Percentiles rank a stretch among this genome's conserved stretches.
These are phyloP conservation scores for Tragelaphus buxtoni DNA, from an alignment of 2,113 vertebrate species.

Conservation along the genomic window DNA sequence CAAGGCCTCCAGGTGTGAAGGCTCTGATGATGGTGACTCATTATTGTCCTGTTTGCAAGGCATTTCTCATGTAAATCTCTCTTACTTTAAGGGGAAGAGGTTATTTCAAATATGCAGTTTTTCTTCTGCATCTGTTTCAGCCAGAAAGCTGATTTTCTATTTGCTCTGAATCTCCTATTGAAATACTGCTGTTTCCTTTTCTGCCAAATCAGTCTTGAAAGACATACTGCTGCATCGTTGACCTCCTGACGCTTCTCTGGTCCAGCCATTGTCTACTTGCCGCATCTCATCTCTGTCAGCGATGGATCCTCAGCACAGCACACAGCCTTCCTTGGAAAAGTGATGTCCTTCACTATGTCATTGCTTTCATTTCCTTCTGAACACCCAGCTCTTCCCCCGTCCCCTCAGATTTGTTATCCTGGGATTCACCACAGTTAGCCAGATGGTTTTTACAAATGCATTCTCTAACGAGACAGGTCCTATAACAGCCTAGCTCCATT, in stretches of 20 bases:
- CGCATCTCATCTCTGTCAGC: background rate
- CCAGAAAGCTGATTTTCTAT: slow-evolving; percentile 3
- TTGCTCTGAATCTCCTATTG: background rate
- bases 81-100: background rate
- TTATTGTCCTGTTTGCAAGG: background rate
- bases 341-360: background rate
- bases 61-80: background rate
- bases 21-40: background rate
- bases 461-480: background rate
- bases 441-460: background rate
- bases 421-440: background rate
- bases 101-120: background rate
- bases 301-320: background rate
- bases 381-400: background rate
- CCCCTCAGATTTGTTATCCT: background rate
- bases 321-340: background rate
- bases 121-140: background rate
- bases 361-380: background rate
- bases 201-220: slow-evolving; percentile 16
- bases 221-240: background rate
- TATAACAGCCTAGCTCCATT: background rate
- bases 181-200: slow-evolving; percentile 9
- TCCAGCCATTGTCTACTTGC: background rate
- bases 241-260: background rate
- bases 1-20: background rate